These are phyloP conservation scores for Athrips mouffetella DNA, from an alignment of 2,888 invertebrate species.

Conservation along the genomic window DNA sequence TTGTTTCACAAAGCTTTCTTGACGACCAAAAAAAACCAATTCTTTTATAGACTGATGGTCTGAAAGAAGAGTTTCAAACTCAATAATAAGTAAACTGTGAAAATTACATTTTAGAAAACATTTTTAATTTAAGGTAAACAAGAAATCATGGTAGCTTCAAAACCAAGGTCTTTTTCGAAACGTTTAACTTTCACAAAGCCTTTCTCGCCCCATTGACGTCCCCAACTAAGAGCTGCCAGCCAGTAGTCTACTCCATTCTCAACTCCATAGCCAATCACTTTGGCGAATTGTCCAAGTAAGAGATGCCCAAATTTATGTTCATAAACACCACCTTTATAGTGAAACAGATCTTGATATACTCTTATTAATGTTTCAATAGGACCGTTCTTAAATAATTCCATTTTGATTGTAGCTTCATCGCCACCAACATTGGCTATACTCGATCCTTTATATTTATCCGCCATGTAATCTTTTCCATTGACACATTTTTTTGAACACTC, in stretches of 20 bases:
- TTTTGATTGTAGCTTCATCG: slow-evolving; percentile 79
- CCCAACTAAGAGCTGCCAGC: slow-evolving; percentile 92
- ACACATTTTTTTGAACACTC: slow-evolving; percentile 81
- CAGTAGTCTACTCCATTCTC: slow-evolving; percentile 84
- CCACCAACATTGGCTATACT: slow-evolving; percentile 69
- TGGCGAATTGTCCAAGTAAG: slow-evolving; percentile 87
- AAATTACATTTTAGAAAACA: too few relatives aligned
- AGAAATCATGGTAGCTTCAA: background rate
- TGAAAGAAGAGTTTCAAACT: too few relatives aligned
- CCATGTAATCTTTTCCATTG: slow-evolving; percentile 69
- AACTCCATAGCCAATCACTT: slow-evolving; percentile 88
- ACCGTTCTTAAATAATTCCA: slow-evolving; percentile 86
- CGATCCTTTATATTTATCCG: slow-evolving; percentile 84
- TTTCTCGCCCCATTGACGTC: slow-evolving; percentile 42
- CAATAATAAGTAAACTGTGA: too few relatives aligned
- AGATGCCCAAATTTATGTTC: slow-evolving; percentile 80
- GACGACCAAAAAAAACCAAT: too few relatives aligned
- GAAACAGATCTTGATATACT: slow-evolving; percentile 85
- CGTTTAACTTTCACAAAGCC: background rate
- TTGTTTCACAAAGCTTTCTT: too few relatives aligned
- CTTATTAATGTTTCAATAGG: slow-evolving; percentile 88
- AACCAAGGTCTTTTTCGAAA: background rate
- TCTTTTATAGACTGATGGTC: too few relatives aligned
- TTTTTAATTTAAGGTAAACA: background rate
- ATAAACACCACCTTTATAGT: slow-evolving; percentile 83